phyloP scores from a whole-genome alignment of 2,113 vertebrate genomes.

The Malurus cyaneus region DNA sequence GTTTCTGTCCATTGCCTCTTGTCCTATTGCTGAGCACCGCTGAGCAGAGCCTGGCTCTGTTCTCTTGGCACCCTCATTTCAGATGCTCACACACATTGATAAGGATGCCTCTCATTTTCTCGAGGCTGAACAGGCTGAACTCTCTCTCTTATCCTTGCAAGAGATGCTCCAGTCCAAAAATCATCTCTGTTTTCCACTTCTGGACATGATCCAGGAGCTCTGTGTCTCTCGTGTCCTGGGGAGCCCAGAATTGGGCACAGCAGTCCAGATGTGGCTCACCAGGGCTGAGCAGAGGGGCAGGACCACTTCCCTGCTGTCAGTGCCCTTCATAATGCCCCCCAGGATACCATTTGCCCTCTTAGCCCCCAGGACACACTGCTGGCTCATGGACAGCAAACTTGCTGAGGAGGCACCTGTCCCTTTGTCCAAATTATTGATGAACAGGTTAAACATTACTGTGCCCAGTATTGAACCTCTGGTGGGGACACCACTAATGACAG shows the following conservation, averaged over 20 bases:
- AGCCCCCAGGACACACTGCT: background rate
- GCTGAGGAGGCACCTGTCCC: no score
- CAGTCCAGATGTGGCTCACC: background rate
- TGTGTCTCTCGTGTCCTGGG: background rate
- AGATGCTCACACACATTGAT: no score
- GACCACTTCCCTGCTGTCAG: fast-evolving
- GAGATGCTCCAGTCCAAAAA: background rate
- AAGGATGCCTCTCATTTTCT: background rate
- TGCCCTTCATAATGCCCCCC: background rate
- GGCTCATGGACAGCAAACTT: background rate
- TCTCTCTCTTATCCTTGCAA: background rate
- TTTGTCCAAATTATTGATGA: background rate
- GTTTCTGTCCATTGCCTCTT: background rate
- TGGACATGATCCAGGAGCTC: background rate
- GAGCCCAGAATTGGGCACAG: background rate
- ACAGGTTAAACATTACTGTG: background rate
- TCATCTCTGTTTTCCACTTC: background rate
- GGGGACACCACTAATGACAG: background rate
- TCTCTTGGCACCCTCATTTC: background rate
- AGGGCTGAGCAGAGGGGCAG: background rate
- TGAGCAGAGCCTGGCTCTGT: background rate
- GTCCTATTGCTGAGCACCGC: background rate
- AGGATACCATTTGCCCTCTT: background rate
- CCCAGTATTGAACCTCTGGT: background rate
- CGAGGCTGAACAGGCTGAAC: fast-evolving